These are phyloP conservation scores for Cyprinodon variegatus DNA, from an alignment of 2,113 vertebrate genomes.

Conservation along the genomic window DNA sequence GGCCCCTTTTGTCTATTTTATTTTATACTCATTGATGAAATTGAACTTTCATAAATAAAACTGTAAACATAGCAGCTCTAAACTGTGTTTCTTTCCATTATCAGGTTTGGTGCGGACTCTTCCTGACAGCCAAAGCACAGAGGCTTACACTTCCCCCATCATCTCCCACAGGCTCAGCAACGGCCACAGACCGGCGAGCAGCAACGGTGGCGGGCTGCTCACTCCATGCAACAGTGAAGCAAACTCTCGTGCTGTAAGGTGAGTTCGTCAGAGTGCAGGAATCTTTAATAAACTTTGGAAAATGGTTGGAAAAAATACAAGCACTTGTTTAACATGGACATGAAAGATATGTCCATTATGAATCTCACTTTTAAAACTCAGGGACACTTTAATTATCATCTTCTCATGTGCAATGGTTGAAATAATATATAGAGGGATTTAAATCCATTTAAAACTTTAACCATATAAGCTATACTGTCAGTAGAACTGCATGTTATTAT, in stretches of 20 bases:
- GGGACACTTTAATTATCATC: background rate
- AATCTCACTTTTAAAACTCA: background rate
- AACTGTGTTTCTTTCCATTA: background rate
- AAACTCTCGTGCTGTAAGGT: conserved; percentile 77
- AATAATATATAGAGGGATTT: background rate
- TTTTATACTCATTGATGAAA: background rate
- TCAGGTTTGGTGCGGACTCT: conserved; percentile 66
- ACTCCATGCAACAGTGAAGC: conserved; percentile 69
- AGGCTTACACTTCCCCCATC: conserved; percentile 52
- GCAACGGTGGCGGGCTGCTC: conserved; percentile 52
- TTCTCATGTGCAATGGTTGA: background rate
- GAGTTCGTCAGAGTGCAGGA: conserved; percentile 11
- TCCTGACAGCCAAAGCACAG: conserved; percentile 54
- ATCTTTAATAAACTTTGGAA: background rate
- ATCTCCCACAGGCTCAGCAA: conserved; percentile 61
- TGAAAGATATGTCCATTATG: background rate
- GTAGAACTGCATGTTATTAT: background rate
- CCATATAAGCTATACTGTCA: background rate
- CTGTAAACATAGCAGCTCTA: background rate
- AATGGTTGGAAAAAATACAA: background rate
- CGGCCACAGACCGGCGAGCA: conserved; percentile 45
- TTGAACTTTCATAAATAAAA: background rate
- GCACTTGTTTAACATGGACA: background rate
- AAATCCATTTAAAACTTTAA: background rate
- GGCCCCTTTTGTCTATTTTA: background rate